A percentile compares a stretch with the other conserved stretches of the same genome.
phyloP scores from a whole-genome alignment of 1,140 invertebrate genomes.

The Neodiprion fabricii region DNA sequence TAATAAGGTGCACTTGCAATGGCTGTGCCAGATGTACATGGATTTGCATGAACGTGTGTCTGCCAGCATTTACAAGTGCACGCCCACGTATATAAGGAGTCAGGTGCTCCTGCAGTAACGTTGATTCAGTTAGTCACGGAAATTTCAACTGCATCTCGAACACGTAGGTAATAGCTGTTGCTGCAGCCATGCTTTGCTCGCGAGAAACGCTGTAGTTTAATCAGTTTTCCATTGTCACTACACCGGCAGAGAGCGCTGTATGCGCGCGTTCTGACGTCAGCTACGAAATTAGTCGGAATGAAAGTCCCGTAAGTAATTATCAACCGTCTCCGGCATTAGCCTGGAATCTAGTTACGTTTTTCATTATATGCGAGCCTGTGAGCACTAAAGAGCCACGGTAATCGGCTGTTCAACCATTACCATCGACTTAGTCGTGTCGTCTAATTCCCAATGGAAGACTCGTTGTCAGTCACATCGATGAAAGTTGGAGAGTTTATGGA shows the following conservation, averaged over 20 bases:
- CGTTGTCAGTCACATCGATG: no score
- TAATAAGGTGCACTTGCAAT: neutral
- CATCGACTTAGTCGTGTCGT: no score
- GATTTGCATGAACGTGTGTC: neutral
- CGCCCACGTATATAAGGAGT: no score
- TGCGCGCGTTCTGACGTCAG: neutral
- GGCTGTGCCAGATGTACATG: neutral
- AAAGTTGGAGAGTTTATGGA: no score
- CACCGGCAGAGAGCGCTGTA: no score
- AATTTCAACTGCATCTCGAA: slow-evolving; percentile 1
- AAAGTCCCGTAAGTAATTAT: neutral
- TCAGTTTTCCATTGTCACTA: slow-evolving; percentile 3
- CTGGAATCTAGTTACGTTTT: no score
- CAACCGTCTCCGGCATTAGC: neutral
- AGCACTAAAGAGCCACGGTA: no score
- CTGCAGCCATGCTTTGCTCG: neutral
- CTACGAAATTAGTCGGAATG: neutral
- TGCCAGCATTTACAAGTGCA: no score
- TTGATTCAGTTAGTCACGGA: slow-evolving; percentile 4
- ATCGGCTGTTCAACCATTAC: no score
- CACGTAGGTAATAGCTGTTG: slow-evolving; percentile 2
- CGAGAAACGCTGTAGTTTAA: neutral
- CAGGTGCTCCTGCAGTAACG: neutral
- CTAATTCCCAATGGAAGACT: no score
- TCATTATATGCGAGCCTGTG: no score